Percentiles rank a stretch among this genome's conserved stretches.
Conservation (phyloP, 2,888 invertebrate species). For the Noctua comes region DNA sequence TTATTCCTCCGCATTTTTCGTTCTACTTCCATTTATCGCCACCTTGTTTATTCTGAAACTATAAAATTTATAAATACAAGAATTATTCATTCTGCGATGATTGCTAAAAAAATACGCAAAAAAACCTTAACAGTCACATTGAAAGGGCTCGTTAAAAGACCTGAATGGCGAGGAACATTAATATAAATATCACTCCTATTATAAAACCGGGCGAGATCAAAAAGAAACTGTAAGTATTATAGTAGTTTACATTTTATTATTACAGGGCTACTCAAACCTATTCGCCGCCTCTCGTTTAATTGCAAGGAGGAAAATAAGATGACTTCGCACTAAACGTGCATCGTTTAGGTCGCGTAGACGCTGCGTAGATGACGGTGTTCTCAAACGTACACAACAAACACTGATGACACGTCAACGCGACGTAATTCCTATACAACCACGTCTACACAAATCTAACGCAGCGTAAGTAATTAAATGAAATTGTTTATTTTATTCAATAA, state of each 20-base stretch:
- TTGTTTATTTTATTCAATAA: not conserved
- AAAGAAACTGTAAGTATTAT: conserved; percentile 54
- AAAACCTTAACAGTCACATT: conserved; percentile 38
- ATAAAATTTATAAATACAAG: not conserved
- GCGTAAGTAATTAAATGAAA: not conserved
- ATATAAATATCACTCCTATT: conserved; percentile 55
- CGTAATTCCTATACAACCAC: not conserved
- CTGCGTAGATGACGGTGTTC: not conserved
- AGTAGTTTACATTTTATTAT: conserved; percentile 51
- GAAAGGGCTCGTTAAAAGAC: conserved; percentile 46
- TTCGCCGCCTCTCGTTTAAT: conserved; percentile 17
- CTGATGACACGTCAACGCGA: not conserved
- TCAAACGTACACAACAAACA: not conserved
- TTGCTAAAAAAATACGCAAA: conserved; percentile 6
- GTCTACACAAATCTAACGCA: not conserved
- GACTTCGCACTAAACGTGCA: not conserved
- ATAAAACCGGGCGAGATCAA: conserved; percentile 57
- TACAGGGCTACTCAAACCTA: conserved; percentile 40
- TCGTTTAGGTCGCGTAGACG: not conserved
- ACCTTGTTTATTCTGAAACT: not conserved
- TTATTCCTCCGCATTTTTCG: not conserved
- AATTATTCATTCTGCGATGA: not conserved
- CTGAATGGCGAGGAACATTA: conserved; percentile 54
- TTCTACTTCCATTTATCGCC: not conserved
- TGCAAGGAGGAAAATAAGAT: conserved; percentile 6